Conservation (phyloP, 1,140 invertebrate genomes). For the Dendroctonus valens region DNA sequence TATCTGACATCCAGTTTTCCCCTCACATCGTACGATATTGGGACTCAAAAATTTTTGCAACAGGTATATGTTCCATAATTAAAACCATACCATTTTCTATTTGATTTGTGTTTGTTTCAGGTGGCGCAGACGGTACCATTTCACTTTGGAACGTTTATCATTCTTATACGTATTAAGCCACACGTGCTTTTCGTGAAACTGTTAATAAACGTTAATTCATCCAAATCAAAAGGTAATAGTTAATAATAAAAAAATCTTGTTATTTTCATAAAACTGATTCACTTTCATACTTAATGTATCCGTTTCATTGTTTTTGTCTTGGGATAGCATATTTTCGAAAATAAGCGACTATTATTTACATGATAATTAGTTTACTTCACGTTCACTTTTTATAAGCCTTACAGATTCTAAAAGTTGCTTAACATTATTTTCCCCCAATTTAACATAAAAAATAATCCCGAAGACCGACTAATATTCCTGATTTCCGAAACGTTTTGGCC, state of each 20-base stretch:
- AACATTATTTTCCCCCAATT: too few species aligned
- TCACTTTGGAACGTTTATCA: conserved; percentile 22
- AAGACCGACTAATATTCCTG: too few species aligned
- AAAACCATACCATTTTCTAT: neutral
- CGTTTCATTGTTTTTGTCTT: neutral
- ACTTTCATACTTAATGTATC: neutral
- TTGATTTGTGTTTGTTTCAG: conserved; percentile 10
- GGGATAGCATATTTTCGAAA: neutral
- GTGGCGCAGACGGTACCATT: conserved; percentile 16
- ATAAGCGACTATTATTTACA: neutral
- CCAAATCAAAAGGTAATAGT: too few species aligned
- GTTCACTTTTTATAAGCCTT: too few species aligned
- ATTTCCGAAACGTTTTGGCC: too few species aligned
- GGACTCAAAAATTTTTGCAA: conserved; percentile 71
- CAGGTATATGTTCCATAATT: conserved; percentile 35
- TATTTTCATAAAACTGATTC: neutral
- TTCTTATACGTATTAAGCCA: conserved; percentile 21
- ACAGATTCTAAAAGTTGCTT: too few species aligned
- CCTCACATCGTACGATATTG: conserved; percentile 60
- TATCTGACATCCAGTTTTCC: conserved; percentile 70
- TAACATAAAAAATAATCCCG: too few species aligned
- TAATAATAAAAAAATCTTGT: neutral
- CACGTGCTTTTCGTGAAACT: too few species aligned
- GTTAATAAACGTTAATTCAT: too few species aligned
- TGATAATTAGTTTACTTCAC: neutral